phyloP scores from a whole-genome alignment of 2,888 invertebrate genomes.

The Eilema sororculum region DNA sequence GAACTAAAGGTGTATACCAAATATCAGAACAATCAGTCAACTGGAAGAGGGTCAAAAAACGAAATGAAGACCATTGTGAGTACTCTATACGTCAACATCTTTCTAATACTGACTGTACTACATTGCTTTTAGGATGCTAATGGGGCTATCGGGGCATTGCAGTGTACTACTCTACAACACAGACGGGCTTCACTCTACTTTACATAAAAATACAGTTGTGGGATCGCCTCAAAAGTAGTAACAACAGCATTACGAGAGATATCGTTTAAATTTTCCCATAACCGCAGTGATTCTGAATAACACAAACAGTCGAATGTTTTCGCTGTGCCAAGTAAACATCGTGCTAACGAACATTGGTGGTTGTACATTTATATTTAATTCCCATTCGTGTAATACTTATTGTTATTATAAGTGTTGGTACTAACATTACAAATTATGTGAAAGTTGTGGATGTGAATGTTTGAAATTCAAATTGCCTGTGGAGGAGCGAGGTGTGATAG shows the following conservation, averaged over 20 bases:
- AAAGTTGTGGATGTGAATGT: not conserved
- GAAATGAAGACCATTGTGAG: no score
- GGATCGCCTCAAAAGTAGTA: not conserved
- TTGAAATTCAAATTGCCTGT: not conserved
- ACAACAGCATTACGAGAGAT: not conserved
- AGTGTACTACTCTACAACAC: not conserved
- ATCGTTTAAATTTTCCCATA: not conserved
- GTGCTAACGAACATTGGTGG: not conserved
- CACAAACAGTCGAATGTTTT: slow-evolving; percentile 2
- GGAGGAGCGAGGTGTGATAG: no score
- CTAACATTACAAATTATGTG: not conserved
- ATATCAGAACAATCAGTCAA: no score
- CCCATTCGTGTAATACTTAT: not conserved
- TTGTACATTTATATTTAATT: no score
- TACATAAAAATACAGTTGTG: slow-evolving; percentile 4
- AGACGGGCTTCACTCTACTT: not conserved
- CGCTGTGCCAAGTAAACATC: not conserved
- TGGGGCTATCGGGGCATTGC: not conserved
- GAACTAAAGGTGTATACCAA: no score
- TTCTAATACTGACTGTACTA: no score
- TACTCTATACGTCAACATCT: no score
- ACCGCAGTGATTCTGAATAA: not conserved
- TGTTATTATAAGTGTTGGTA: not conserved
- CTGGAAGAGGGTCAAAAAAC: no score
- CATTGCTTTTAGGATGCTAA: no score